Evolutionary conservation across 2,113 vertebrate species (phyloP).

Genomic region (Scartelaos histophorus): DNA sequence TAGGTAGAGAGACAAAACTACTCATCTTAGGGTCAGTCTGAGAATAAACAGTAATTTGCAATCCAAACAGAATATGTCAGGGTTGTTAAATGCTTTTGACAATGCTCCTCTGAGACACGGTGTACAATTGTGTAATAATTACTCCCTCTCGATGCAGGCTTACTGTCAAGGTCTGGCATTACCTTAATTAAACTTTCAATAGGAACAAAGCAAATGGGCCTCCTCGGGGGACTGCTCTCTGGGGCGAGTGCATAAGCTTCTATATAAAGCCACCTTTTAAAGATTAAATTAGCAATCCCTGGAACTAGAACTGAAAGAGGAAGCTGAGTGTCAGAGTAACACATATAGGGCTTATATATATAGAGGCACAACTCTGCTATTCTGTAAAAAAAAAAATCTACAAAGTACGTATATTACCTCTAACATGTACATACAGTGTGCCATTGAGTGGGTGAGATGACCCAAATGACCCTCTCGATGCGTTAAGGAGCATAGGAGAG

Average conservation of each 20-base stretch:
- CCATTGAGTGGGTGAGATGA: slow-evolving; percentile 65
- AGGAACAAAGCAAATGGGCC: slow-evolving; percentile 48
- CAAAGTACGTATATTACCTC: slow-evolving; percentile 29
- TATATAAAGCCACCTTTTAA: slow-evolving; percentile 62
- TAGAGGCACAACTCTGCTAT: slow-evolving; percentile 21
- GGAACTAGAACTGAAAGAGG: slow-evolving; percentile 7
- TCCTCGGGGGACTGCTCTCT: slow-evolving; percentile 37
- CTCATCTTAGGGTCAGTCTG: slow-evolving; percentile 6
- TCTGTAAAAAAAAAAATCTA: slow-evolving; percentile 5
- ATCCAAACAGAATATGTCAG: slow-evolving; percentile 11
- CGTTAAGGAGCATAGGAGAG: slow-evolving; percentile 33
- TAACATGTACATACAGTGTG: slow-evolving; percentile 14
- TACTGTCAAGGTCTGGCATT: slow-evolving; percentile 45
- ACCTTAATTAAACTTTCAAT: slow-evolving; percentile 60
- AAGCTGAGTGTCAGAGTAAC: slow-evolving; percentile 13
- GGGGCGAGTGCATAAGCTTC: slow-evolving; percentile 54
- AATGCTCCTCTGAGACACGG: slow-evolving; percentile 25
- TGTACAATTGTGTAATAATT: slow-evolving; percentile 33
- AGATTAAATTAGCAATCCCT: slow-evolving; percentile 63
- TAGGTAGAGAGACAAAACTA: slow-evolving; percentile 19
- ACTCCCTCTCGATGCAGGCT: slow-evolving; percentile 32
- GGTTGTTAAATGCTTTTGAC: slow-evolving; percentile 24
- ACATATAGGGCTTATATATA: slow-evolving; percentile 15
- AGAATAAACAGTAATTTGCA: slow-evolving; percentile 15
- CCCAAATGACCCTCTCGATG: slow-evolving; percentile 53